These are phyloP conservation scores for Agelastica alni DNA, from an alignment of 2,888 invertebrate genomes.

Conservation along the genomic window DNA sequence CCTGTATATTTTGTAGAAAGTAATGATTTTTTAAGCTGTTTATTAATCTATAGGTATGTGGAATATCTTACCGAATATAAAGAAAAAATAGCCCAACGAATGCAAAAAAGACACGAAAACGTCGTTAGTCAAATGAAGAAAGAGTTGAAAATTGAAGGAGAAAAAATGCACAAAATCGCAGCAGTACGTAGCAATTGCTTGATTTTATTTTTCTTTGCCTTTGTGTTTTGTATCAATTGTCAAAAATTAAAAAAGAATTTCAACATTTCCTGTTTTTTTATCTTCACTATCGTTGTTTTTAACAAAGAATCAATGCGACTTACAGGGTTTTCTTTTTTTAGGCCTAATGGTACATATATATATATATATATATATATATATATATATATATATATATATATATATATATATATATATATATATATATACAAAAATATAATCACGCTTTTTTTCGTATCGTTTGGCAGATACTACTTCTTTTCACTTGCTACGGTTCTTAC, in stretches of 20 bases:
- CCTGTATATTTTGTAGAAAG: too few relatives aligned
- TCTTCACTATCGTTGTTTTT: too few relatives aligned
- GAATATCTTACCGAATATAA: conserved; percentile 49
- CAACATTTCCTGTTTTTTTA: background rate
- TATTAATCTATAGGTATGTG: conserved; percentile 49
- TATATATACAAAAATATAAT: background rate
- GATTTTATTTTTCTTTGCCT: too few relatives aligned
- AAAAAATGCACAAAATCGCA: conserved; percentile 44
- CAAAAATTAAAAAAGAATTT: too few relatives aligned
- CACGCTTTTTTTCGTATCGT: too few relatives aligned
- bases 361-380: background rate
- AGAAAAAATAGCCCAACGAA: conserved; percentile 51
- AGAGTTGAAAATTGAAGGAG: conserved; percentile 51
- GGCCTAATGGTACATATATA: background rate
- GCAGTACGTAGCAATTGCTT: too few relatives aligned
- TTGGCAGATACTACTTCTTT: too few relatives aligned
- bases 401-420: background rate
- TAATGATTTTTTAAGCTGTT: too few relatives aligned
- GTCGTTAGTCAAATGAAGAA: conserved; percentile 54
- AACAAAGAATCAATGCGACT: too few relatives aligned
- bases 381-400: background rate
- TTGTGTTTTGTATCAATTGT: too few relatives aligned
- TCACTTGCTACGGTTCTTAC: too few relatives aligned
- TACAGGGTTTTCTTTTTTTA: too few relatives aligned
- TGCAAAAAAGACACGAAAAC: conserved; percentile 52